Base-by-base conservation (phyloP, 2,113 vertebrate species). In the Natator depressus region DNA sequence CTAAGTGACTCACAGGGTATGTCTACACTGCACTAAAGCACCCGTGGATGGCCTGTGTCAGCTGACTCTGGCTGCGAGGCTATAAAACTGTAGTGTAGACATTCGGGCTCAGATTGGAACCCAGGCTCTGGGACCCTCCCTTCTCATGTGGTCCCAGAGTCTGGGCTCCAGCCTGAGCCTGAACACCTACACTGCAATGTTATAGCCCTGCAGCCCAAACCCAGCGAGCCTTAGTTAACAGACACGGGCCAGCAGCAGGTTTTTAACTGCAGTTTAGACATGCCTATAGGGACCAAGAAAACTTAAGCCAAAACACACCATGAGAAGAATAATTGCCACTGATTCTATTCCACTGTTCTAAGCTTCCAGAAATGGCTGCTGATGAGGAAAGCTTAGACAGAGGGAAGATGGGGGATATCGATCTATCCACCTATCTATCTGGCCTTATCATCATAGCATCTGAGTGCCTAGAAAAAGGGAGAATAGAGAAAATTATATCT, bases 331-430 rank as follows among this genome's bases (percentile, higher is more conserved):
- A 53, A 89, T 55, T 85, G 76, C 89, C 86, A 78, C 25, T 85
- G 90, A 85, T 51, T 83, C 57, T 95, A 95, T 95, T 97, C 82
- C 82, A 93, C 88, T 95, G 90, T 97, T 95, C 93, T 93, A 93
- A 90, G 24, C 46, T 46, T 94, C 38, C 65, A n/a, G 83, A 93
- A 97, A 97, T 0, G 8, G 86, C 90, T 93, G 87, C 90, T 80
- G 72, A 88, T 93, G 82, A 82, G 22, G 82, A 93, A 95, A 89
- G 46, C 87, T 91, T 86, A 93, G 38, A 93, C 90, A 91, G 38
- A 76, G 93, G 80, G 8, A 95, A 90, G 53, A 81, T 96, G 84
- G 84, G 85, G 88, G 87, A 95, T 91, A 96, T 96, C 94, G 93
- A 84, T 47, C 93, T 93, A 93, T 87, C 88, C 89, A 96, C 90